These are phyloP conservation scores for Amblyjoppa proteus DNA, from an alignment of 2,888 invertebrate species.

Conservation along the genomic window DNA sequence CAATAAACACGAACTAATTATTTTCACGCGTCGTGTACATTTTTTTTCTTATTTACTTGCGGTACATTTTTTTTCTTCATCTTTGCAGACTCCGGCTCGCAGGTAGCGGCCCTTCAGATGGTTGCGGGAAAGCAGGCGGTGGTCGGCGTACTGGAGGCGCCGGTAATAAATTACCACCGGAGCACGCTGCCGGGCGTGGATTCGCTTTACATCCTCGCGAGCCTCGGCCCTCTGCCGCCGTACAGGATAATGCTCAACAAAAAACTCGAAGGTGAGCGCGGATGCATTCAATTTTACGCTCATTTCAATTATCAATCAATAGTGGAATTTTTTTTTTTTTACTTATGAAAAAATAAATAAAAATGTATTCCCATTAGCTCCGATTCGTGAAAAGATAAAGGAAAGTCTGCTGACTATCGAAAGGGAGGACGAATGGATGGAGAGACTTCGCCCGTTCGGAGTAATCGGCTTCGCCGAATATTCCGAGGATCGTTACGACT, in stretches of 20 bases:
- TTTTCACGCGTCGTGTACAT: neutral
- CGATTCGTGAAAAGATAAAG: constrained; percentile 72
- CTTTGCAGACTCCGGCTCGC: constrained; percentile 76
- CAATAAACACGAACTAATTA: neutral
- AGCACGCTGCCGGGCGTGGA: constrained; percentile 74
- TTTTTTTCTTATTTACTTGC: too few relatives aligned
- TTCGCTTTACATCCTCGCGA: constrained; percentile 85
- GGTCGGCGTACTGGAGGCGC: constrained; percentile 78
- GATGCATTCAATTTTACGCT: too few relatives aligned
- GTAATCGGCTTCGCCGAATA: constrained; percentile 77
- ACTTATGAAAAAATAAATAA: neutral
- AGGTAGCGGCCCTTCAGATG: constrained; percentile 79
- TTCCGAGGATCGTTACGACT: constrained; percentile 70
- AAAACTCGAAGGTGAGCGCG: constrained; percentile 86
- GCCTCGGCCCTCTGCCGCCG: constrained; percentile 89
- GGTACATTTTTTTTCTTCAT: too few relatives aligned
- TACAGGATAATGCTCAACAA: constrained; percentile 89
- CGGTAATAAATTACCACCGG: constrained; percentile 77
- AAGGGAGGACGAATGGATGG: constrained; percentile 74
- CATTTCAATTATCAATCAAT: neutral
- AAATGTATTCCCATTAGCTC: constrained; percentile 65
- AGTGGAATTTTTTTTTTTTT: neutral
- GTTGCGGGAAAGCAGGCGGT: constrained; percentile 79
- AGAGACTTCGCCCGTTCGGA: constrained; percentile 75
- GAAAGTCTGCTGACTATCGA: constrained; percentile 73